A percentile compares a stretch with the other conserved stretches of the same genome.
These are phyloP conservation scores for Macaca mulatta DNA, from an alignment of 2,113 vertebrate species.

Conservation along the genomic window DNA sequence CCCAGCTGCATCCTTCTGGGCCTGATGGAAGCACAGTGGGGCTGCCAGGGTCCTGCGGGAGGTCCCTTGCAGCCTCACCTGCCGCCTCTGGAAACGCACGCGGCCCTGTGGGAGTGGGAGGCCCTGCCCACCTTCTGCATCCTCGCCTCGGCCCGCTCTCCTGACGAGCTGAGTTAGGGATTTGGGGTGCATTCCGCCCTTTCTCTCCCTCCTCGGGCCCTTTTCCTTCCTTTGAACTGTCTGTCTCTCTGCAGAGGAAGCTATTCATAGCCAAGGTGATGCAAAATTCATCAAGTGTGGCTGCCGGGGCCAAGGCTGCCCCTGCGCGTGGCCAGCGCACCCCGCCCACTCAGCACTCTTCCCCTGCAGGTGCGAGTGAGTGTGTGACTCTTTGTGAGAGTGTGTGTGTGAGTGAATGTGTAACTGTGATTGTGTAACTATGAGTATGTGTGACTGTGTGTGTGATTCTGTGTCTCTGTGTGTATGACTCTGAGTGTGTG, in stretches of 20 bases:
- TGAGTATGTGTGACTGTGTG: background rate
- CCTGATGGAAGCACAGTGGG: background rate
- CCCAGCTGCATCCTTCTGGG: background rate
- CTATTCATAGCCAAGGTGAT: constrained; percentile 79
- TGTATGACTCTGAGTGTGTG: background rate
- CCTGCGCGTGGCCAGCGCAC: background rate
- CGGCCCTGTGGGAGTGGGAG: too few species aligned
- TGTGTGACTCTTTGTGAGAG: too few species aligned
- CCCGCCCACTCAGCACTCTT: background rate
- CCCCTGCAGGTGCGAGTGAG: background rate
- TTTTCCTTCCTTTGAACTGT: constrained; percentile 73
- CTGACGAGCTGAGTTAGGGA: background rate
- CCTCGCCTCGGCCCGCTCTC: fast-evolving
- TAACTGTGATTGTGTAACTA: too few species aligned
- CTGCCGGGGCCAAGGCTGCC: constrained; percentile 54
- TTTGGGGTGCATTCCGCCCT: background rate
- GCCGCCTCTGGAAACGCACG: background rate
- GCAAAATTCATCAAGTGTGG: constrained; percentile 78
- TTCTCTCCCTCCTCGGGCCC: background rate
- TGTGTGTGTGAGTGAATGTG: background rate
- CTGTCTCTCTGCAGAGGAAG: constrained; percentile 68
- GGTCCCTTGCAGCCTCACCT: background rate
- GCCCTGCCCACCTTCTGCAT: fast-evolving
- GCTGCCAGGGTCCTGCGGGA: background rate
- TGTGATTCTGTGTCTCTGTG: background rate